Evolutionary conservation across 2,113 vertebrate species (phyloP).

Genomic region (Ascaphus truei): DNA sequence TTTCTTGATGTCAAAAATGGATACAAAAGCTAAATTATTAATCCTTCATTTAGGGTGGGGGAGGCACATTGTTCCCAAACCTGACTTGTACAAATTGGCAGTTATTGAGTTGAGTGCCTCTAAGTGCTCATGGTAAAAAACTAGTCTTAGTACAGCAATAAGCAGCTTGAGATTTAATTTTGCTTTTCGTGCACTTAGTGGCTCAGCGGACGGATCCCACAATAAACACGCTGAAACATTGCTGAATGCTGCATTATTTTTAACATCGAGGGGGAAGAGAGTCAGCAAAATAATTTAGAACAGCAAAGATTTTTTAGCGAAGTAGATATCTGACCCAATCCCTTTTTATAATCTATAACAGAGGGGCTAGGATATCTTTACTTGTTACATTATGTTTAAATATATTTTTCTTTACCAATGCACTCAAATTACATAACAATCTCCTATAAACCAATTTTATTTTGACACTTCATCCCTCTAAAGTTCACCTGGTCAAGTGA

Average conservation of each 20-base stretch:
- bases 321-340: background rate
- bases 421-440: no score
- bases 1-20: background rate
- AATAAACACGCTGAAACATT: no score
- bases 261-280: no score
- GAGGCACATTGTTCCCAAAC: background rate
- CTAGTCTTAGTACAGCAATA: background rate
- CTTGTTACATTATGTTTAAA: no score
- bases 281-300: background rate
- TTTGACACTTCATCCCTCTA: no score
- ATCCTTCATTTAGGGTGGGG: slow-evolving; percentile 3
- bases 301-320: background rate
- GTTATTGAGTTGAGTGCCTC: background rate
- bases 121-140: background rate
- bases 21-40: slow-evolving; percentile 14
- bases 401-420: no score
- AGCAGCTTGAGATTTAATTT: background rate
- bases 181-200: background rate
- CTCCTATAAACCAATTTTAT: no score
- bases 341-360: background rate
- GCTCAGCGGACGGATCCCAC: background rate
- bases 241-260: no score
- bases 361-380: no score
- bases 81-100: background rate
- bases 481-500: no score